phyloP scores from a whole-genome alignment of 1,140 invertebrate species.

The Drosophila kepulauana region DNA sequence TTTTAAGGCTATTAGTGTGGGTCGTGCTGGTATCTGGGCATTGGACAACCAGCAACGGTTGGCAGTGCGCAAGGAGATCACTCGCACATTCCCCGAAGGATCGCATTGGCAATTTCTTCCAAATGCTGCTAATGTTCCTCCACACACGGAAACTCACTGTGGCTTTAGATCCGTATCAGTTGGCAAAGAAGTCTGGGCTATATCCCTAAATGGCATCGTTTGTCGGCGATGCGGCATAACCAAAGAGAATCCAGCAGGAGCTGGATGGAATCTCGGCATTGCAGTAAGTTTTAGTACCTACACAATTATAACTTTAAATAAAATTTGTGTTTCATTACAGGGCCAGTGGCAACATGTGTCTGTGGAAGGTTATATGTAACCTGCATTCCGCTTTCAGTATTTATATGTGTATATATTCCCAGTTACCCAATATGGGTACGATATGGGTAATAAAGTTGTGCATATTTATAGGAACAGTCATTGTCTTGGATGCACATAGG shows the following conservation, averaged over 20 bases:
- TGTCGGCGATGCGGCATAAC: slow-evolving; percentile 90
- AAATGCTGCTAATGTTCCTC: slow-evolving; percentile 87
- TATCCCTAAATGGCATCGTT: slow-evolving; percentile 90
- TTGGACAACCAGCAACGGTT: slow-evolving; percentile 88
- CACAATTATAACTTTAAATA: neutral
- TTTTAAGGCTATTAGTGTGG: slow-evolving; percentile 92
- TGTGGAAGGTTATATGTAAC: slow-evolving; percentile 75
- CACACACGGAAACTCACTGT: slow-evolving; percentile 86
- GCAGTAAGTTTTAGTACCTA: slow-evolving; percentile 86
- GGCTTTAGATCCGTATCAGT: slow-evolving; percentile 89
- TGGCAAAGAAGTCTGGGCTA: slow-evolving; percentile 90
- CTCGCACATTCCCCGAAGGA: slow-evolving; percentile 90
- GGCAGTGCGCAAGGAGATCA: slow-evolving; percentile 89
- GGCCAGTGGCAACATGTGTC: slow-evolving; percentile 82
- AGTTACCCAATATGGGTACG: slow-evolving; percentile 10
- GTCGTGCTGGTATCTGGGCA: slow-evolving; percentile 89
- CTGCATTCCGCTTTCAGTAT: slow-evolving; percentile 51
- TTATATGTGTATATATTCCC: slow-evolving; percentile 31
- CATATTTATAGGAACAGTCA: slow-evolving; percentile 2
- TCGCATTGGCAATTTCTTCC: slow-evolving; percentile 89
- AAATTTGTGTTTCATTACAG: slow-evolving; percentile 44
- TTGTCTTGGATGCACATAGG: neutral
- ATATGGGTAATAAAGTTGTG: neutral
- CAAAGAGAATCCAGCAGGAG: slow-evolving; percentile 89
- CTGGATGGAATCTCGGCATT: slow-evolving; percentile 91